Percentiles rank a stretch among this genome's conserved stretches.
Conservation (phyloP, 35 echinoderm and acorn worm genomes). For the Apostichopus californicus region DNA sequence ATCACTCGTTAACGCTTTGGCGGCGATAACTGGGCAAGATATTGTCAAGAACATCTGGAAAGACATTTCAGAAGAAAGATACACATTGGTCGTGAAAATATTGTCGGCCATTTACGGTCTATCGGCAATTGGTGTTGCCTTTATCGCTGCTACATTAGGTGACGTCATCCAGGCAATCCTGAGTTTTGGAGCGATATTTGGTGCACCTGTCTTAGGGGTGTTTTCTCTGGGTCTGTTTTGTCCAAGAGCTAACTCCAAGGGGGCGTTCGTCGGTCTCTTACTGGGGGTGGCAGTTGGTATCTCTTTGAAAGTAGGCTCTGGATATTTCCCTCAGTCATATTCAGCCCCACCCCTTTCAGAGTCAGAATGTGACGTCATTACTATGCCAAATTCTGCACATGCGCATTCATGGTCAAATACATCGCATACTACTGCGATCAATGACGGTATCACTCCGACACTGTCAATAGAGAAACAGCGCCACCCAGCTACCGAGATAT, state of each 20-base stretch:
- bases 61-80: neutral
- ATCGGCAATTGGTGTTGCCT: neutral
- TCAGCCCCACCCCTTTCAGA: neutral
- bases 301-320: slow-evolving; percentile 6
- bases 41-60: slow-evolving; percentile 1
- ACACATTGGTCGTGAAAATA: neutral
- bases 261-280: neutral
- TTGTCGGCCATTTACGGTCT: neutral
- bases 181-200: neutral
- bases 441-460: neutral
- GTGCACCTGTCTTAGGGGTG: neutral
- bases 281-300: neutral
- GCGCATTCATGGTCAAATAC: neutral
- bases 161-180: neutral
- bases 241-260: neutral
- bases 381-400: neutral
- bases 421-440: neutral
- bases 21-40: neutral
- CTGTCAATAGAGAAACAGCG: neutral
- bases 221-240: neutral
- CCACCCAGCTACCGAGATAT: neutral
- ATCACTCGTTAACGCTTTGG: slow-evolving; percentile 3
- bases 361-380: neutral
- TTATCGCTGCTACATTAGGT: neutral
- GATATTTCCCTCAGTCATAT: neutral